These are phyloP conservation scores for Aproaerema taeniolella DNA, from an alignment of 2,888 invertebrate genomes.

Conservation along the genomic window DNA sequence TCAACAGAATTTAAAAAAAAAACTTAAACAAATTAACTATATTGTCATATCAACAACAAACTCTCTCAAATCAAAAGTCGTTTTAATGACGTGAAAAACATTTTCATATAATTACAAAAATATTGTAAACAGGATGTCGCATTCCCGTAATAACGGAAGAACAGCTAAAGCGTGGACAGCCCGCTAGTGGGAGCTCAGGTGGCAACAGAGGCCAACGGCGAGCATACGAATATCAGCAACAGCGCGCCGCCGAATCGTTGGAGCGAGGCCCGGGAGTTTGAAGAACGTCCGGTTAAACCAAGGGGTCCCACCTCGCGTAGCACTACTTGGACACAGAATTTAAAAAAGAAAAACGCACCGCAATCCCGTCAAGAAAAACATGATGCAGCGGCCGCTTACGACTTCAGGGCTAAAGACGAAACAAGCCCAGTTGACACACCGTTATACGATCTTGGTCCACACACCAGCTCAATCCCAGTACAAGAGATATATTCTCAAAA, in stretches of 20 bases:
- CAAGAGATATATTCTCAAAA: constrained; percentile 25
- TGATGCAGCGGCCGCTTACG: constrained; percentile 17
- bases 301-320: neutral
- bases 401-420: constrained; percentile 21
- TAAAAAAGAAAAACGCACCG: neutral
- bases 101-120: too few relatives aligned
- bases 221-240: constrained; percentile 1
- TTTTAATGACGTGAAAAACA: too few relatives aligned
- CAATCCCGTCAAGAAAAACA: too few relatives aligned
- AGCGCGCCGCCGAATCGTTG: neutral
- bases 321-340: neutral
- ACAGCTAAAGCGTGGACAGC: neutral
- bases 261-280: neutral
- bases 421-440: constrained; percentile 26
- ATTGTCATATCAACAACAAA: too few relatives aligned
- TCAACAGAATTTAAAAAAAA: too few relatives aligned
- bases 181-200: neutral
- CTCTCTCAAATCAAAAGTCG: too few relatives aligned
- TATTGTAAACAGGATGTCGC: neutral
- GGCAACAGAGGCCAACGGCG: neutral
- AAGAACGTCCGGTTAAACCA: neutral
- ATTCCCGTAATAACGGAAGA: neutral
- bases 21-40: too few relatives aligned
- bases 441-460: constrained; percentile 27
- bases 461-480: constrained; percentile 22